Evolutionary conservation across 2,888 invertebrate genomes (phyloP), one percentile per base, ranked within the genome.

Genomic region (Archips xylosteana): DNA sequence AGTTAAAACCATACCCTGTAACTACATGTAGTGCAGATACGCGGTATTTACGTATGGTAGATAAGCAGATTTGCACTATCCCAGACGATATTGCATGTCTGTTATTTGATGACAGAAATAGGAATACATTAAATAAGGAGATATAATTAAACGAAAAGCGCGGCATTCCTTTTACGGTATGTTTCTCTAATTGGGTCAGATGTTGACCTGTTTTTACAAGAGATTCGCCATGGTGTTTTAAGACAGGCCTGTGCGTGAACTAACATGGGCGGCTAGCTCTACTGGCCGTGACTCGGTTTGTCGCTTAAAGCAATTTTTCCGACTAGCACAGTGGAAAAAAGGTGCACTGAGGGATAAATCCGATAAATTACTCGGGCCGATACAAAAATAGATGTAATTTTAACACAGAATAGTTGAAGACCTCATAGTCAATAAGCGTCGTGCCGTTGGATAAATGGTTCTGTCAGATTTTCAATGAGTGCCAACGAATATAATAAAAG

Each of bases 161-260:
- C 69, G 73, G 57, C 73, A 63, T 63, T 72, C 72, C 49, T 59
- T 36, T 23, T 36, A 45, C 23, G 32, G 47, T 49, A 23, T 36
- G 32, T 66, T 54, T 67, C 15, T 63, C 36, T 69, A 73, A 73
- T 73, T 73, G 63, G 68, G 63, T 42, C 68, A 66, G 47, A 32
- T 59, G 68, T 69, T 64, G 73, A 64, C 73, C 73, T 69, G 42
- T 64, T 73, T 69, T 57, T 34, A 45, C 23, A 64, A 64, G 63
- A 47, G 62, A n/a, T 34, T 23, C 66, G 47, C 4, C 4, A 3
- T 32, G 32, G 57, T 32, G 10, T 32, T 32, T 12, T 12, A 57
- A 57, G 57, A 57, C 57, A 12, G 57, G 32, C 12, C 57, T 10
- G 32, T 57, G 32, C 12, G 32, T 32, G 3, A 54, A 23, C 54